A percentile compares a stretch with the other conserved stretches of the same genome.
These are phyloP conservation scores for Hypselothyrea guttata DNA, from an alignment of 2,888 invertebrate genomes.

Conservation along the genomic window DNA sequence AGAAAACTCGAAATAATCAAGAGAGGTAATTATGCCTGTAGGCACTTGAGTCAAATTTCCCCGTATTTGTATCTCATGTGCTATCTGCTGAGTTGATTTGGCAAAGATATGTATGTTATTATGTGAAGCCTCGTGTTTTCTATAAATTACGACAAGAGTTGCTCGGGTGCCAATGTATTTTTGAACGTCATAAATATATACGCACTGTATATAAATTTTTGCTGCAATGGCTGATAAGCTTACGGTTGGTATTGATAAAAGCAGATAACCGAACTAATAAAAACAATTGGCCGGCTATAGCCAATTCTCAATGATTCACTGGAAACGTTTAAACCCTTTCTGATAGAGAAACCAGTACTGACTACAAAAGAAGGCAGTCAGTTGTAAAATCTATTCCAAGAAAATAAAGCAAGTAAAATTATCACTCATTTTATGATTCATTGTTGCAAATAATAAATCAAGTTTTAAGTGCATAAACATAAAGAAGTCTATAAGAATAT, in stretches of 20 bases:
- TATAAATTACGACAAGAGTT: slow-evolving; percentile 19
- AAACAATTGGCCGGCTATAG: slow-evolving; percentile 34
- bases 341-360: slow-evolving; percentile 14
- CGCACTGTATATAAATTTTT: slow-evolving; percentile 24
- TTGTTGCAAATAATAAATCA: neutral
- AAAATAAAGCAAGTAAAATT: slow-evolving; percentile 6
- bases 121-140: slow-evolving; percentile 2
- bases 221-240: slow-evolving; percentile 24
- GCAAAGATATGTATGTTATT: slow-evolving; percentile 15
- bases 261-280: slow-evolving; percentile 32
- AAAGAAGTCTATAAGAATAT: slow-evolving; percentile 13
- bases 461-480: neutral
- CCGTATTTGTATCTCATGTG: slow-evolving; percentile 10
- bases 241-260: slow-evolving; percentile 12
- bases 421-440: slow-evolving; percentile 19
- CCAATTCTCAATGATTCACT: slow-evolving; percentile 39
- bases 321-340: slow-evolving; percentile 1
- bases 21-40: slow-evolving; percentile 9
- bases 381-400: slow-evolving; percentile 4
- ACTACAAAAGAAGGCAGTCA: neutral
- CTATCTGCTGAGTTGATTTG: slow-evolving; percentile 1
- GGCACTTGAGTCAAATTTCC: neutral
- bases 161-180: slow-evolving; percentile 4
- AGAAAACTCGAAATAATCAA: too few relatives aligned
- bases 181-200: slow-evolving; percentile 35